Base-by-base conservation (phyloP, 2,797 vertebrate species). In the Sebastes goodei region DNA sequence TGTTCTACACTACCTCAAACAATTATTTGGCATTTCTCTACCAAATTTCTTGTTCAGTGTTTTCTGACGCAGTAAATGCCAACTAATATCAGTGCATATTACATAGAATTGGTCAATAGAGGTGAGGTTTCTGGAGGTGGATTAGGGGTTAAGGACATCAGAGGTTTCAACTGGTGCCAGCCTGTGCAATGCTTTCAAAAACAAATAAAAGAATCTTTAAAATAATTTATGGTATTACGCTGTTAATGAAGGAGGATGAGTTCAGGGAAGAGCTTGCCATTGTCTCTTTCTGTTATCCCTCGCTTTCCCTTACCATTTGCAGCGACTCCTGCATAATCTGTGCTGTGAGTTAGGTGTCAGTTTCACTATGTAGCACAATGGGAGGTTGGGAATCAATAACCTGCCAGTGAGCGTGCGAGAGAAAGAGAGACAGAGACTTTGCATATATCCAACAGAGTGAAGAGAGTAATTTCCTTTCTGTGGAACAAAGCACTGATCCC, bases 351-450 rank as follows among this genome's bases (percentile, higher is more conserved):
- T 90, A 74, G 87, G 91, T 93, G 88, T 94, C 89, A 82, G 78
- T 86, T 93, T 92, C 85, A 87, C 83, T 87, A 46, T 78, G 69
- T 64, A 85, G 80, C 84, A 76, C 85, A 78, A 86, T 89, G 81
- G 89, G 88, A 87, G 88, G 86, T 57, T 66, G 81, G 81, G 73
- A 91, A 94, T 94, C 94, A 90, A 94, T 95, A 93, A 89, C 56
- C 84, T 87, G 83, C 77, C 56, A 80, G 70, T n/a, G 64, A 78
- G 71, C 61, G 78, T 71, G 82, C 33, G 67, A 80, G 69, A 80
- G 81, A 78, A 55, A 75, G 69, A 60, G 72, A 82, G 56, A 81
- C 71, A 80, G 72, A 83, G 80, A 86, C 83, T 90, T 90, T 92
- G 88, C 88, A 92, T 93, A 88, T 75, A 84, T 87, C 81, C 90